These are phyloP conservation scores for Phallusia fumigata DNA, from an alignment of 23 tunicate genomes.

Conservation along the genomic window DNA sequence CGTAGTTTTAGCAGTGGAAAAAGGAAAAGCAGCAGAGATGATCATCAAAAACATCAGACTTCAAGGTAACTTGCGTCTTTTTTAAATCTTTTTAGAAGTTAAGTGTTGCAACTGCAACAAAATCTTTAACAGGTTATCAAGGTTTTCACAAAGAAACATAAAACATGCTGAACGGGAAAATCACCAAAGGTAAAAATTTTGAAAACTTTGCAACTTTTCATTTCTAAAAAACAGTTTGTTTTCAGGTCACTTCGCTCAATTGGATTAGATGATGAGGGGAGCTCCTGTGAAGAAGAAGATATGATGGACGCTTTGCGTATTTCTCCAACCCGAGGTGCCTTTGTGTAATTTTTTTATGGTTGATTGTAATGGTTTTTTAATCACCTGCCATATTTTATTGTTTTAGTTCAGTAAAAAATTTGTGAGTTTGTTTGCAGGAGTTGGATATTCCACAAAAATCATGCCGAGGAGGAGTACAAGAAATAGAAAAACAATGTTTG, in stretches of 20 bases:
- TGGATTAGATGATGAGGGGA: slow-evolving; percentile 61
- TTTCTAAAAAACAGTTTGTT: no score
- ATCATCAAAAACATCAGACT: background rate
- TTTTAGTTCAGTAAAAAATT: no score
- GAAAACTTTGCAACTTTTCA: no score
- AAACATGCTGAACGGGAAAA: background rate
- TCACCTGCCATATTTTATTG: background rate
- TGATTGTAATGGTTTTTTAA: background rate
- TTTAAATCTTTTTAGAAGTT: background rate
- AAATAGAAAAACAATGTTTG: slow-evolving; percentile 25
- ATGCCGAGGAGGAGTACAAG: slow-evolving; percentile 35
- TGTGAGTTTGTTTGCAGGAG: background rate
- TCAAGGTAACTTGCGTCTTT: background rate
- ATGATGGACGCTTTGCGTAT: slow-evolving; percentile 55
- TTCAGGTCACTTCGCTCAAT: slow-evolving; percentile 45
- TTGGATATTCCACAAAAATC: slow-evolving; percentile 9
- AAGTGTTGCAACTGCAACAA: background rate
- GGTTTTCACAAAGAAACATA: background rate
- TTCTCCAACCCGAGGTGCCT: slow-evolving; percentile 34
- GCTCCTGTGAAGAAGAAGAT: slow-evolving; percentile 63
- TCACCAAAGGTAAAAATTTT: background rate
- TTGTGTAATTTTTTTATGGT: background rate
- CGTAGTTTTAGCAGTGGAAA: background rate
- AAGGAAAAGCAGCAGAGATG: background rate
- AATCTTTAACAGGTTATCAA: background rate